Evolutionary conservation across 2,797 vertebrate species (phyloP).

Genomic region (Bucorvus abyssinicus): DNA sequence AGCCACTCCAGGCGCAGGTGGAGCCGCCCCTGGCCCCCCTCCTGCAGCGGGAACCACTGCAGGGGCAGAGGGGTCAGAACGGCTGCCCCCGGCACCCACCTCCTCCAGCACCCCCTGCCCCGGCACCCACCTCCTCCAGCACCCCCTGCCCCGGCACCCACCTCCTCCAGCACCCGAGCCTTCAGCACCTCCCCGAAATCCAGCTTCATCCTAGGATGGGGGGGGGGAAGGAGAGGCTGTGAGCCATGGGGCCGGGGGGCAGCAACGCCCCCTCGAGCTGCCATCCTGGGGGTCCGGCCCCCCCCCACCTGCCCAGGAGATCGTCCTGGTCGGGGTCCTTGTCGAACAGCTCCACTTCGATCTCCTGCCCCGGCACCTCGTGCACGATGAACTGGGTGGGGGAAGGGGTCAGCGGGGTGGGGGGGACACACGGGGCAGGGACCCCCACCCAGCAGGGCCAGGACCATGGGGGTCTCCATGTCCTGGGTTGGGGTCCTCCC

Average conservation of each 20-base stretch:
- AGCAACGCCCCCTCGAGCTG: no score
- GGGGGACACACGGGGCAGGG: not conserved
- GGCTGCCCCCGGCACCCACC: not conserved
- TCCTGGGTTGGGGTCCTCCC: not conserved
- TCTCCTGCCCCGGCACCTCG: constrained; percentile 93
- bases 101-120: not conserved
- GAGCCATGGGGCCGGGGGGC: not conserved
- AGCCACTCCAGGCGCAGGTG: constrained; percentile 93
- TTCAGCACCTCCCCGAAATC: constrained; percentile 89
- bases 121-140: not conserved
- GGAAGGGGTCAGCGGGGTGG: not conserved
- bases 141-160: not conserved
- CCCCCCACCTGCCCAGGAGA: constrained; percentile 88
- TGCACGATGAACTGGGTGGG: constrained; percentile 91
- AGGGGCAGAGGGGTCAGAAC: not conserved
- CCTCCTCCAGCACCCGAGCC: constrained; percentile 80
- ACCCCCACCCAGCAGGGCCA: not conserved
- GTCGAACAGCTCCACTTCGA: constrained; percentile 94
- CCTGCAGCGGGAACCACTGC: constrained; percentile 89
- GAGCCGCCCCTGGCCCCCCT: constrained; percentile 84
- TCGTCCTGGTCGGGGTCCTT: constrained; percentile 97
- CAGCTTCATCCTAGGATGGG: constrained; percentile 82
- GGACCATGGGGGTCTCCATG: not conserved
- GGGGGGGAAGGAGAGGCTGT: not conserved
- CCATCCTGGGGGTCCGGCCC: not conserved